Percentiles rank a stretch among this genome's conserved stretches.
Evolutionary conservation across 53 echinoderm and acorn worm species (phyloP).

Genomic region (Echinarachnius parma): DNA sequence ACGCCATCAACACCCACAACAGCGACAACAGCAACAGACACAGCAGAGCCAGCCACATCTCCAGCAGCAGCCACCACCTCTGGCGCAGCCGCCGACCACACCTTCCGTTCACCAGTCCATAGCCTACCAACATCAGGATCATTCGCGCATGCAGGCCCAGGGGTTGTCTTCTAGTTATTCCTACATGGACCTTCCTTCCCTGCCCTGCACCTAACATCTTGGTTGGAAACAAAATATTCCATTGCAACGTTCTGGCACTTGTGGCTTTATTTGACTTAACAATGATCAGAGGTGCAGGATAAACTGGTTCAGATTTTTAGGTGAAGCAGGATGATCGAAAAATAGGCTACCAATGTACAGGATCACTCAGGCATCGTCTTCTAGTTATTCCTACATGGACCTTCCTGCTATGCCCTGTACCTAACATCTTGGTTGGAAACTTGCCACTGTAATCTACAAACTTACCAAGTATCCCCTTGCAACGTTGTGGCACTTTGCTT

Average conservation of each 20-base stretch:
- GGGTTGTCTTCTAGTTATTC: conserved; percentile 5
- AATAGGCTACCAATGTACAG: too few relatives aligned
- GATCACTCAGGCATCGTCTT: conserved; percentile 1
- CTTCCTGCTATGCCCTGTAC: conserved; percentile 15
- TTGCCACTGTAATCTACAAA: too few relatives aligned
- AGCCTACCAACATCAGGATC: conserved; percentile 21
- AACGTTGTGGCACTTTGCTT: too few relatives aligned
- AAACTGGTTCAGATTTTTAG: too few relatives aligned
- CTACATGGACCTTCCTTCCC: conserved; percentile 29
- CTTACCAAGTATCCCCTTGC: too few relatives aligned
- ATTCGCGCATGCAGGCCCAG: conserved; percentile 3
- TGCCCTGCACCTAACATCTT: conserved; percentile 8
- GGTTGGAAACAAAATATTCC: too few relatives aligned
- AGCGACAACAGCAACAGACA: not conserved
- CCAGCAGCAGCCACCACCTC: conserved; percentile 3
- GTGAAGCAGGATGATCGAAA: too few relatives aligned
- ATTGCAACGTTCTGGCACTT: too few relatives aligned
- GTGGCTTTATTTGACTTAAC: too few relatives aligned
- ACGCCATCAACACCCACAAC: conserved; percentile 5
- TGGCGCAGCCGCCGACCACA: not conserved
- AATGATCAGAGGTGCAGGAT: too few relatives aligned
- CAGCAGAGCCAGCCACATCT: conserved; percentile 3
- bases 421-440: too few relatives aligned
- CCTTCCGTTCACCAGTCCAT: conserved; percentile 22
- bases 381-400: conserved; percentile 27